phyloP scores from a whole-genome alignment of 2,113 vertebrate species.

The Ophthalmolycus amberensis region DNA sequence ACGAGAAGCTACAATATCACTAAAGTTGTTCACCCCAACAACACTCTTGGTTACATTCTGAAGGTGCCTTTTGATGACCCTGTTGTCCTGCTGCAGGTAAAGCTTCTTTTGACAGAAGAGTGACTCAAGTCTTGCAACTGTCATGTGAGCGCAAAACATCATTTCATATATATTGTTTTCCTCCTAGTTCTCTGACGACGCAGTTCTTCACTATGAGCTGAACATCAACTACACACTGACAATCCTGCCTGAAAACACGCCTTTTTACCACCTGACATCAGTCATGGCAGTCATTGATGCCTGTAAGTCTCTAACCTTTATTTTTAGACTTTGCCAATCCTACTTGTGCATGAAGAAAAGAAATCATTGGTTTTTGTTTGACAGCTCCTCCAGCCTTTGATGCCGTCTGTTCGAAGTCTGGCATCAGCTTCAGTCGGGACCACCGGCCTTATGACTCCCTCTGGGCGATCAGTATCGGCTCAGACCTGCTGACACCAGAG shows the following conservation, averaged over 20 bases:
- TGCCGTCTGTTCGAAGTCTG: slow-evolving; percentile 29
- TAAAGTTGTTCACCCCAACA: slow-evolving; percentile 37
- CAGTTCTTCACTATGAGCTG: slow-evolving; percentile 50
- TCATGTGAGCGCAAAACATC: too few relatives aligned
- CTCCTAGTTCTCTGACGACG: slow-evolving; percentile 53
- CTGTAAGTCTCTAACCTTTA: slow-evolving; percentile 63
- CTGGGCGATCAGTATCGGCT: slow-evolving; percentile 65
- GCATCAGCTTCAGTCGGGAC: slow-evolving; percentile 69
- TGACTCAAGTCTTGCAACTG: background rate
- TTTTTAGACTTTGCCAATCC: too few relatives aligned
- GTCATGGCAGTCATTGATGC: slow-evolving; percentile 43
- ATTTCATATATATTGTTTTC: background rate
- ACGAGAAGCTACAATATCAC: background rate
- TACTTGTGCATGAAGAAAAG: too few relatives aligned
- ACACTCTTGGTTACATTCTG: slow-evolving; percentile 63
- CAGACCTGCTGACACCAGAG: slow-evolving; percentile 55
- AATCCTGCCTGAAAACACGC: slow-evolving; percentile 50
- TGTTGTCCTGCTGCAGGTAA: slow-evolving; percentile 56
- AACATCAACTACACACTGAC: slow-evolving; percentile 71
- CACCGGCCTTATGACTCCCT: slow-evolving; percentile 52
- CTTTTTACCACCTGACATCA: slow-evolving; percentile 27
- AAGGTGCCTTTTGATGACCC: slow-evolving; percentile 67
- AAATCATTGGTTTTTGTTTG: background rate
- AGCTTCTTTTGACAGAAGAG: background rate
- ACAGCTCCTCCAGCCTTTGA: slow-evolving; percentile 68